These are phyloP conservation scores for Oceanodroma leucorhoa DNA, from an alignment of 2,797 vertebrate species.

Conservation along the genomic window DNA sequence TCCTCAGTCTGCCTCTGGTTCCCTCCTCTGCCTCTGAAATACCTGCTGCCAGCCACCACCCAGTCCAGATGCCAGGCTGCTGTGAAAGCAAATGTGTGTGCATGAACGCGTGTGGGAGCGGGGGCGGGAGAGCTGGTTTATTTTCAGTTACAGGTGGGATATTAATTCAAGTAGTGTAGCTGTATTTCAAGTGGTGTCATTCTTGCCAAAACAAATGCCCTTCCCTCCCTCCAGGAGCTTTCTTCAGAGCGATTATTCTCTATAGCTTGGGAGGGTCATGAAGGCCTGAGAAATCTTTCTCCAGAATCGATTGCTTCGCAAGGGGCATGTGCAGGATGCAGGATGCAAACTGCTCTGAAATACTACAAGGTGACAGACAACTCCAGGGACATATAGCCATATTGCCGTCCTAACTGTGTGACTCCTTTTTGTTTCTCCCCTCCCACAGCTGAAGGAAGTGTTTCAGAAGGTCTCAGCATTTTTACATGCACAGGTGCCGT, in stretches of 20 bases:
- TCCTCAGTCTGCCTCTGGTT: neutral
- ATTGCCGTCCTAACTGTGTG: neutral
- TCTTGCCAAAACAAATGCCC: slow-evolving; percentile 11
- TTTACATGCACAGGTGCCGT: neutral
- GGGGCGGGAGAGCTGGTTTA: neutral
- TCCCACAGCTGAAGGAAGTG: neutral
- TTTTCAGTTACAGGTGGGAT: neutral
- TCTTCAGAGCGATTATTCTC: slow-evolving; percentile 23
- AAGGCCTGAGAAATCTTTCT: neutral
- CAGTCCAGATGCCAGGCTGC: neutral
- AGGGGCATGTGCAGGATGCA: neutral
- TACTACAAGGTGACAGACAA: neutral
- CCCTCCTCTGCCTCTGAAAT: neutral
- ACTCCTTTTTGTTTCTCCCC: neutral
- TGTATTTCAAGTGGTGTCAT: neutral
- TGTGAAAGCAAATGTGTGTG: neutral
- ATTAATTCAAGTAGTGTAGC: neutral
- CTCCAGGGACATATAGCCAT: neutral
- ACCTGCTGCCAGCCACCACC: neutral
- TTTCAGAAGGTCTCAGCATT: neutral
- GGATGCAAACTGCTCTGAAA: neutral
- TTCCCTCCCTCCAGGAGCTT: neutral
- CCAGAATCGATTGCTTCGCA: neutral
- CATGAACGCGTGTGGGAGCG: fast-evolving
- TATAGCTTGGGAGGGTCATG: neutral